Evolutionary conservation across 1,140 invertebrate species (phyloP).

Genomic region (Aplysia californica): DNA sequence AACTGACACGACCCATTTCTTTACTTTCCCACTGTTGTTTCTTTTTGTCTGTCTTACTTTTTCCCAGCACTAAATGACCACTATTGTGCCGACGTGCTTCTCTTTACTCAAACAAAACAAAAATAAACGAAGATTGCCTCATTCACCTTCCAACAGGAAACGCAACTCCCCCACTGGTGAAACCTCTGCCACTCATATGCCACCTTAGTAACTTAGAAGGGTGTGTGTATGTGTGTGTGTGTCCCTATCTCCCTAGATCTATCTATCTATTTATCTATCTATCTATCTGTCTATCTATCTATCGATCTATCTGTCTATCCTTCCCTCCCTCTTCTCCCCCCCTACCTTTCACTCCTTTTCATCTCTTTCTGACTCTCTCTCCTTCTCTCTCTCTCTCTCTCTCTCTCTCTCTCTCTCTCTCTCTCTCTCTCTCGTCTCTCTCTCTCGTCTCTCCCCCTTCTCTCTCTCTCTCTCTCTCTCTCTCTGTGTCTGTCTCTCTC

Average conservation of each 20-base stretch:
- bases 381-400: neutral
- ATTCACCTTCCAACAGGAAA: neutral
- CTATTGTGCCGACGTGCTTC: no score
- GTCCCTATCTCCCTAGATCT: neutral
- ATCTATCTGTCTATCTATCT: neutral
- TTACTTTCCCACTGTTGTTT: no score
- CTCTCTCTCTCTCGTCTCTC: neutral
- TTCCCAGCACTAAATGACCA: no score
- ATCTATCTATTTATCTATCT: no score
- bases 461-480: slow-evolving; percentile 26
- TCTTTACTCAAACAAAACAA: no score
- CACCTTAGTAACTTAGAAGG: neutral
- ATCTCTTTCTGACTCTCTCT: neutral
- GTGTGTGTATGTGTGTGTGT: neutral
- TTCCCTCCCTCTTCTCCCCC: neutral
- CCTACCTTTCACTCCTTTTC: neutral
- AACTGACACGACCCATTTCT: neutral
- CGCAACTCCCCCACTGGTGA: neutral
- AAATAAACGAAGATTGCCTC: no score
- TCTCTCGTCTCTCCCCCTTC: neutral
- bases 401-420: neutral
- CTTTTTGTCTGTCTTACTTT: no score
- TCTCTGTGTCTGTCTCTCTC: slow-evolving; percentile 23
- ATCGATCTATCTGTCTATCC: neutral
- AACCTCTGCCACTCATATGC: neutral